Conservation (phyloP, 2,888 invertebrate species). For the Cephus pygmeus region DNA sequence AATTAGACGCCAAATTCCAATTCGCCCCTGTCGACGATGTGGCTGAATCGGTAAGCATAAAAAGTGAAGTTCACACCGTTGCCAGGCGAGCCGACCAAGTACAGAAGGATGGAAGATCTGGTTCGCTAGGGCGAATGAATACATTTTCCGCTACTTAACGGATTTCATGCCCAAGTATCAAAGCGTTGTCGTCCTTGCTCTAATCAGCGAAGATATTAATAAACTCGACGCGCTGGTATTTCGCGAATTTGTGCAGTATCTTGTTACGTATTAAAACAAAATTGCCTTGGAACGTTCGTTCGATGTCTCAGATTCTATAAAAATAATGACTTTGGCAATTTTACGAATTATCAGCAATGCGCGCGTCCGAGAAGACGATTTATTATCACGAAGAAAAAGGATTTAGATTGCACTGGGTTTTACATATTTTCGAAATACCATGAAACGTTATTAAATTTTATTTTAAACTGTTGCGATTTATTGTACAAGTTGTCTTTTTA, state of each 20-base stretch:
- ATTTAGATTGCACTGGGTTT: not conserved
- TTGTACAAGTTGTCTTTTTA: too few relatives aligned
- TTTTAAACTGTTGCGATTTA: too few relatives aligned
- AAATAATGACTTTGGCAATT: too few relatives aligned
- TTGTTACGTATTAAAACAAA: not conserved
- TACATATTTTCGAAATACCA: not conserved
- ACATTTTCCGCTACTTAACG: conserved; percentile 62
- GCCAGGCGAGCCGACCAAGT: not conserved
- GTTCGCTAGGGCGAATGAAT: conserved; percentile 47
- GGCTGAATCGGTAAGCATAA: conserved; percentile 51
- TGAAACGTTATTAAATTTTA: not conserved
- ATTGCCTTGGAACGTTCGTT: too few relatives aligned
- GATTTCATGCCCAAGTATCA: conserved; percentile 59
- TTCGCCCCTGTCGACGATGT: conserved; percentile 51
- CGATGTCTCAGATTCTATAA: too few relatives aligned
- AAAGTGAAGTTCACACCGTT: conserved; percentile 30
- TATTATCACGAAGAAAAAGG: not conserved
- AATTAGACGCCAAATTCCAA: conserved; percentile 31
- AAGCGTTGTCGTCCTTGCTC: conserved; percentile 55
- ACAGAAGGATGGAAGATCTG: not conserved
- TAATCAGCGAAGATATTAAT: conserved; percentile 38
- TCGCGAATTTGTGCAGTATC: not conserved
- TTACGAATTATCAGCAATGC: too few relatives aligned
- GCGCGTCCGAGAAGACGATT: too few relatives aligned
- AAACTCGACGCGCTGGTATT: conserved; percentile 6